Evolutionary conservation across 2,888 invertebrate species (phyloP), one percentile per base, ranked within the genome.

Genomic region (Cephus pulcher): DNA sequence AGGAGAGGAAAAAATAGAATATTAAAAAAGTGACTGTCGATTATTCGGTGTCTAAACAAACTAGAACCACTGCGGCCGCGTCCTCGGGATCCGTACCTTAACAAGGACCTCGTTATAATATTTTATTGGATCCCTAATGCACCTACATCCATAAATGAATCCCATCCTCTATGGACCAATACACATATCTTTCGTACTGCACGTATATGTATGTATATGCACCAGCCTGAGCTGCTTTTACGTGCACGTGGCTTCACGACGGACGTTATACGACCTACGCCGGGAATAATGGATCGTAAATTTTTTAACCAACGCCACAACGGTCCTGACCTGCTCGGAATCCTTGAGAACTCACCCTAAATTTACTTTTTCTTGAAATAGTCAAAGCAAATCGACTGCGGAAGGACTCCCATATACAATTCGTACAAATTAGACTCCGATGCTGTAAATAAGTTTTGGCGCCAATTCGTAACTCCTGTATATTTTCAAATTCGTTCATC

Each of bases 41-140:
- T 90, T 90, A 90, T 91, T 90, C 89, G 90, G 88, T 89, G 89
- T 90, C 90, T 90, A 90, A 91, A 89, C 90, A 91, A 91, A 90
- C 91, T 89, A 89, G 87, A 87, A 83, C 86, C 86, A 83, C 85
- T 76, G 74, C 74, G 70, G 76, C 73, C 69, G 23, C n/a, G 37
- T 76, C 74, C 76, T 37, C 74, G 9, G 11, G 34, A 71, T 34
- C 79, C 76, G 84, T 82, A 84, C 84, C 87, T 89, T 90, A 91
- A 91, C 91, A 90, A 91, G 91, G 87, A 89, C 88, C 91, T 91
- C 90, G 91, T 91, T 91, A 91, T 87, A 87, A 90, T 90, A 89
- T 89, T 91, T 91, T 90, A 91, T 89, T 88, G 87, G 75, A 30
- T 75, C 68, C 73, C 68, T 34, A 33, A 32, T 71, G 71, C 71